Evolutionary conservation across 2,888 invertebrate species (phyloP), one percentile per base, ranked within the genome.

Genomic region (Calameuta idolon): DNA sequence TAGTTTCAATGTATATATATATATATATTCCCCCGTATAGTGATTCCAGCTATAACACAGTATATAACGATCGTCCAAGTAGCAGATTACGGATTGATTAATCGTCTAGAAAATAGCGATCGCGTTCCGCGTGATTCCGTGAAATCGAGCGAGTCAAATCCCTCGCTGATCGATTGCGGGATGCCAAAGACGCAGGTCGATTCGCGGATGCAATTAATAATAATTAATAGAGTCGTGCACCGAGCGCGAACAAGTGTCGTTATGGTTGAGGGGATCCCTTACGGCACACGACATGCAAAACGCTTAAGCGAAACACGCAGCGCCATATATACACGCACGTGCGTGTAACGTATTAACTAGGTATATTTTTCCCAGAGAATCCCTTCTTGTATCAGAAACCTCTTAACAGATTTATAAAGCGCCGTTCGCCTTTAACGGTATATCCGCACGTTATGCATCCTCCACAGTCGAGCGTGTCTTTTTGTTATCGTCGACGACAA

Each of bases 161-260:
- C 33, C 33, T 71, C 30, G 71, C 4, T 71, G 71, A 55, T 55
- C 9, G 55, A 55, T 23, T 55, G 55, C 55, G 23, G 23, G 55
- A 55, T 55, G 55, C 55, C 23, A 23, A 2, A 9, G 23, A 84
- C 83, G 81, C 81, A 77, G 79, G 73, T 77, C 86, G 89, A 89
- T 89, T 88, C 88, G 89, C 87, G 86, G 85, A 84, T 79, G 79
- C 86, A 89, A 89, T 89, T 88, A 88, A 87, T 86, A 85, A 86
- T 89, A 89, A 89, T 89, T 89, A 87, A 89, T 89, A 87, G 86
- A 82, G 83, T 74, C 80, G 78, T 78, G 76, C 73, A 75, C 80
- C 81, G 80, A 83, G 84, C 83, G 81, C 82, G 83, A 83, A 83
- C 84, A 81, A 83, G 79, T 80, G 82, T 81, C 81, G 86, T 84